phyloP scores from a whole-genome alignment of 2,888 invertebrate genomes.

The Epinotia demarniana region DNA sequence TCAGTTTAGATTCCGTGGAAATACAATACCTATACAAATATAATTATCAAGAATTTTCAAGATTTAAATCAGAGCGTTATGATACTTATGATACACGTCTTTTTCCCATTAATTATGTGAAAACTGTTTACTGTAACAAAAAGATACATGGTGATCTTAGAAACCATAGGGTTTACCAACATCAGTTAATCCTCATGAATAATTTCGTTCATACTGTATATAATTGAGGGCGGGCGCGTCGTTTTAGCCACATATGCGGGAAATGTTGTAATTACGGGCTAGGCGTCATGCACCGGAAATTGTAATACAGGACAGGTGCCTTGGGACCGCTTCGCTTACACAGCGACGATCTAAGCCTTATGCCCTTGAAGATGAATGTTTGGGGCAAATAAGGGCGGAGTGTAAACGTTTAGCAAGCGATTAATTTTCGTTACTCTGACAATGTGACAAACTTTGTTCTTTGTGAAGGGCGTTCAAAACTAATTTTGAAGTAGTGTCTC shows the following conservation, averaged over 20 bases:
- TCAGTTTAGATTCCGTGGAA: too few species aligned
- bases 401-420: background rate
- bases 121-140: too few species aligned
- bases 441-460: background rate
- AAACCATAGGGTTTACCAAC: slow-evolving; percentile 19
- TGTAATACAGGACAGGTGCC: slow-evolving; percentile 70
- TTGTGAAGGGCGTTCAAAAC: background rate
- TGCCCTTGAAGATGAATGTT: slow-evolving; percentile 13
- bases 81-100: background rate
- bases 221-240: slow-evolving; percentile 15
- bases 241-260: slow-evolving; percentile 53
- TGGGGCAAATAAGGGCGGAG: background rate
- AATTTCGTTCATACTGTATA: slow-evolving; percentile 12
- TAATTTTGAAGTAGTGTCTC: background rate
- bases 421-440: background rate
- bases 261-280: slow-evolving; percentile 67
- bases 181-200: slow-evolving; percentile 33
- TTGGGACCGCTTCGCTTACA: slow-evolving; percentile 50
- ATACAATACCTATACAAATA: too few species aligned
- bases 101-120: background rate
- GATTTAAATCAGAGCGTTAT: too few species aligned
- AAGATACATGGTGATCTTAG: slow-evolving; percentile 8
- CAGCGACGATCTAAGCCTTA: background rate
- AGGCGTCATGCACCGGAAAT: slow-evolving; percentile 74
- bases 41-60: too few species aligned